Evolutionary conservation across 2,797 vertebrate genomes (phyloP).

Genomic region (Chiloscyllium punctatum): DNA sequence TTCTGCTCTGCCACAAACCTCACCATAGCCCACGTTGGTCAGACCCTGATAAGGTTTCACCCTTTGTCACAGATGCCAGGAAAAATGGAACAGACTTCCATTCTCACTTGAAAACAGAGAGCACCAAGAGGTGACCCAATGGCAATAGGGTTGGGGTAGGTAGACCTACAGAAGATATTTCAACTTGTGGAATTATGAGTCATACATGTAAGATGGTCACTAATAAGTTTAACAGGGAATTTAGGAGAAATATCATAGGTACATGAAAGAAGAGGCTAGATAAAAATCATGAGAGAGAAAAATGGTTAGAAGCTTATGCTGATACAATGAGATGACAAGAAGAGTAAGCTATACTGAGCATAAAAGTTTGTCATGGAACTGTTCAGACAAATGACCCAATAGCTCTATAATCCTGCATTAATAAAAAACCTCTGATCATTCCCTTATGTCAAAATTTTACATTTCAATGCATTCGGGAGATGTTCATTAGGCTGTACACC

Average conservation of each 20-base stretch:
- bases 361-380: background rate
- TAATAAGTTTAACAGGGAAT: background rate
- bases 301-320: background rate
- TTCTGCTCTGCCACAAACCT: too few species aligned
- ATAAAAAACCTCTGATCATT: background rate
- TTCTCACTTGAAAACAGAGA: background rate
- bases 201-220: background rate
- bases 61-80: background rate
- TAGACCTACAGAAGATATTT: background rate
- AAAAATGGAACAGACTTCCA: background rate
- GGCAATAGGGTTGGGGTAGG: background rate
- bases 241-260: background rate
- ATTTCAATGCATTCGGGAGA: background rate
- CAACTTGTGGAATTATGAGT: background rate
- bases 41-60: too few species aligned
- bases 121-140: background rate
- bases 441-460: background rate
- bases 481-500: background rate
- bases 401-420: too few species aligned
- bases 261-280: background rate
- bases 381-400: background rate
- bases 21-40: too few species aligned
- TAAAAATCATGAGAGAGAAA: background rate
- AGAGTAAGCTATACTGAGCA: background rate
- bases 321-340: background rate